phyloP scores from a whole-genome alignment of 2,113 vertebrate genomes.

The Bettongia penicillata region DNA sequence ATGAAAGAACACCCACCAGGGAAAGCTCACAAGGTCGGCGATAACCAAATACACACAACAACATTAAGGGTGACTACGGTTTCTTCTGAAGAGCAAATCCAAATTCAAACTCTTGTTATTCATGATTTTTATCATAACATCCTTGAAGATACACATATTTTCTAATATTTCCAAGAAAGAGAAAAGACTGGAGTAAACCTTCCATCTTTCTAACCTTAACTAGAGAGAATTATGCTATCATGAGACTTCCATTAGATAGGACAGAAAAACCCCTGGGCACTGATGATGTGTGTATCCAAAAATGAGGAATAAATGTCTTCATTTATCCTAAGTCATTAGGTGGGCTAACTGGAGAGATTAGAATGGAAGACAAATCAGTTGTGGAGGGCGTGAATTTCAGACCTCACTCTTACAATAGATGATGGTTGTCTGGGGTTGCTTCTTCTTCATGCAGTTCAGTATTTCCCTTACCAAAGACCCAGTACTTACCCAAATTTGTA shows the following conservation, averaged over 20 bases:
- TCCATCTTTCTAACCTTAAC: slow-evolving; percentile 6
- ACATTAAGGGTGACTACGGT: slow-evolving; percentile 66
- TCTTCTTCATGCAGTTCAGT: slow-evolving; percentile 38
- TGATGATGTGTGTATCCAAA: background rate
- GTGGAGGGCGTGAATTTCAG: slow-evolving; percentile 29
- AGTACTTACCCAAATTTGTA: background rate
- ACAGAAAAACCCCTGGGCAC: background rate
- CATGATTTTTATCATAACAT: slow-evolving; percentile 46
- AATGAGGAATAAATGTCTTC: background rate
- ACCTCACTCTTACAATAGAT: slow-evolving; percentile 35
- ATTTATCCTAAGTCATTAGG: background rate
- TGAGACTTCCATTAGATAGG: background rate
- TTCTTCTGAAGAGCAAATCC: slow-evolving; percentile 56
- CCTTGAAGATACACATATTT: slow-evolving; percentile 12
- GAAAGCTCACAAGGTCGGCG: slow-evolving; percentile 74
- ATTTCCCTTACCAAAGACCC: slow-evolving; percentile 9
- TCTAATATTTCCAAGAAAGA: slow-evolving; percentile 7
- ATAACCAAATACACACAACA: slow-evolving; percentile 78
- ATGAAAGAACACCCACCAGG: slow-evolving; percentile 69
- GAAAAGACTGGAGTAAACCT: slow-evolving; percentile 16
- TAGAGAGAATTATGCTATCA: background rate
- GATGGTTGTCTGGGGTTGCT: background rate
- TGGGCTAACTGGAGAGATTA: background rate
- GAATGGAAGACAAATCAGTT: background rate
- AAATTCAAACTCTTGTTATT: slow-evolving; percentile 32